A percentile compares a stretch with the other conserved stretches of the same genome.
These are phyloP conservation scores for Telenomus remus DNA, from an alignment of 1,140 invertebrate species.

Conservation along the genomic window DNA sequence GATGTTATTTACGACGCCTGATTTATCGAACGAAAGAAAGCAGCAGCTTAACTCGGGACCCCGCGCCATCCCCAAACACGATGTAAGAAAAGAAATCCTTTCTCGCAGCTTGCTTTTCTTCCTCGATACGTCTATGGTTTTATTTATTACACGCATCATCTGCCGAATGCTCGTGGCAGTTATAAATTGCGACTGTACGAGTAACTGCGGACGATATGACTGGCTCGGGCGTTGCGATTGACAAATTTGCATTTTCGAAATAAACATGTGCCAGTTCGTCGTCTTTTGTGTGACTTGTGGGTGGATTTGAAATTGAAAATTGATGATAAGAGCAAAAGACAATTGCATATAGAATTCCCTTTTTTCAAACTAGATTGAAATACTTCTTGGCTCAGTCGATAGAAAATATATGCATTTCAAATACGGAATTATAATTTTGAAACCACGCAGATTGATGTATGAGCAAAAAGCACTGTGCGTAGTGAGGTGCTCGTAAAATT, in stretches of 20 bases:
- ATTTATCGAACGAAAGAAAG: slow-evolving; percentile 74
- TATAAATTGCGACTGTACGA: slow-evolving; percentile 5
- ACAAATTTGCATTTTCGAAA: too few relatives aligned
- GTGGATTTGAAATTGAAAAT: too few relatives aligned
- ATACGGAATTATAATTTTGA: slow-evolving; percentile 63
- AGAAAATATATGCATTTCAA: neutral
- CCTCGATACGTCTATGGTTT: slow-evolving; percentile 35
- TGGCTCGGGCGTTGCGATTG: too few relatives aligned
- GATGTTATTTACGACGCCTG: slow-evolving; percentile 73
- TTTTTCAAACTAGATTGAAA: neutral
- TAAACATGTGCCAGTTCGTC: too few relatives aligned
- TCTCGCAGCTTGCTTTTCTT: slow-evolving; percentile 43
- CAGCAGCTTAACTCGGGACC: slow-evolving; percentile 64
- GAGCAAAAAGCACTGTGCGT: slow-evolving; percentile 56
- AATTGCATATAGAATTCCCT: neutral
- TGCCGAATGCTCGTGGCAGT: slow-evolving; percentile 32
- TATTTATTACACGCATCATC: slow-evolving; percentile 40
- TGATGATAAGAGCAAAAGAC: too few relatives aligned
- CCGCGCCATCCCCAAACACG: slow-evolving; percentile 64
- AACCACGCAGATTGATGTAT: slow-evolving; percentile 71
- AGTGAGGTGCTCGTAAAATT: slow-evolving; percentile 69
- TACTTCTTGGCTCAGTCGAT: too few relatives aligned
- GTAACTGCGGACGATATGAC: too few relatives aligned
- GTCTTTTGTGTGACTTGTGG: too few relatives aligned
- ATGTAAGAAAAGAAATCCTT: slow-evolving; percentile 63